Evolutionary conservation across 2,113 vertebrate genomes (phyloP).

Genomic region (Psophia crepitans): DNA sequence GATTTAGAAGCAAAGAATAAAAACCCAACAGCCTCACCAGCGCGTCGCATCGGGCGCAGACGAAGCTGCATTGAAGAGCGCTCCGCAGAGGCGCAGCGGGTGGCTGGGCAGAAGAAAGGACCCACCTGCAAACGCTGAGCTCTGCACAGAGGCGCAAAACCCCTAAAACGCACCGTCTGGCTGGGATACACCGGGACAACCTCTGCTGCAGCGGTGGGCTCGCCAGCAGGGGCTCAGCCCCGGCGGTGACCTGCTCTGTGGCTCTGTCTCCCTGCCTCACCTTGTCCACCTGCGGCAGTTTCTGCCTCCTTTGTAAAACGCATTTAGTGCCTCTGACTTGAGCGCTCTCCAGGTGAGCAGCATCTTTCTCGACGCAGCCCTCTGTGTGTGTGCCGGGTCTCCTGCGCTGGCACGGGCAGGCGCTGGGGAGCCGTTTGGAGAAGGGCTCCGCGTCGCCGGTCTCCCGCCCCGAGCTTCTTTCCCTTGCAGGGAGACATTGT

Average conservation of each 20-base stretch:
- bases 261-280: background rate
- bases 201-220: background rate
- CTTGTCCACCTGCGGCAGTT: background rate
- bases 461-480: background rate
- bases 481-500: constrained; percentile 12
- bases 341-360: background rate
- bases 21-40: constrained; percentile 32
- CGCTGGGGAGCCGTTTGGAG: background rate
- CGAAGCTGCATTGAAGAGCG: background rate
- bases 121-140: background rate
- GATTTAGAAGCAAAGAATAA: constrained; percentile 44
- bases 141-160: background rate
- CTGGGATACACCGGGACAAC: background rate
- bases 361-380: background rate
- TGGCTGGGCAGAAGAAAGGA: background rate
- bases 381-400: fast-evolving
- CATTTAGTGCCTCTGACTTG: background rate
- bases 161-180: background rate
- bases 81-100: background rate
- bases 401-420: background rate
- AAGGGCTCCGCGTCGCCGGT: background rate
- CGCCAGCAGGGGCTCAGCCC: background rate
- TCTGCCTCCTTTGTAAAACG: background rate
- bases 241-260: background rate
- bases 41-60: background rate